Evolutionary conservation across 2,888 invertebrate genomes (phyloP).

Genomic region (Orthosia incerta): DNA sequence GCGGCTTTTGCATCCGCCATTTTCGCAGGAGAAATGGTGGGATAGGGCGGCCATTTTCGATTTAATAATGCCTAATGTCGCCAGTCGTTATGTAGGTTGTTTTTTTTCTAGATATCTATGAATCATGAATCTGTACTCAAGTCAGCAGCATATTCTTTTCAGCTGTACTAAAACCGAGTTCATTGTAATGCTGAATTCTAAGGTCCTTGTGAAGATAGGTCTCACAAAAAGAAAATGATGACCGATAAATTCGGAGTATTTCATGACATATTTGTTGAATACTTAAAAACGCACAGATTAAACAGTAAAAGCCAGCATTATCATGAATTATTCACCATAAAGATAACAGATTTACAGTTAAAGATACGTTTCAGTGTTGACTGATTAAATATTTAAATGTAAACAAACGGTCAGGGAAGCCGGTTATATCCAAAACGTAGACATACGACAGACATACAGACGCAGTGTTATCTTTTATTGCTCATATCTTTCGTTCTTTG

Average conservation of each 20-base stretch:
- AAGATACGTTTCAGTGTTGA: conserved; percentile 8
- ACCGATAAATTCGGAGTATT: background rate
- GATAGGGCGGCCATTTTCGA: background rate
- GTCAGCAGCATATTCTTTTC: background rate
- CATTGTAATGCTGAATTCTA: background rate
- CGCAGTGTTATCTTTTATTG: conserved; percentile 41
- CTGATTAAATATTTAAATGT: conserved; percentile 53
- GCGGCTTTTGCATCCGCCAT: background rate
- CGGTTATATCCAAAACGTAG: conserved; percentile 25
- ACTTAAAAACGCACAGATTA: background rate
- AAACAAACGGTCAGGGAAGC: conserved; percentile 47
- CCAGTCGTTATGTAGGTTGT: background rate
- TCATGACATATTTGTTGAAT: background rate
- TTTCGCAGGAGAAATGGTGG: background rate
- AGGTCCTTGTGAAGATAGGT: background rate
- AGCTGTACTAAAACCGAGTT: background rate
- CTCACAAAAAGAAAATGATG: background rate
- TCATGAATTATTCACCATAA: conserved; percentile 7
- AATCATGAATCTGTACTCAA: background rate
- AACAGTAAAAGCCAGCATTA: background rate
- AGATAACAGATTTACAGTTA: conserved; percentile 24
- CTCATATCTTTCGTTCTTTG: conserved; percentile 31
- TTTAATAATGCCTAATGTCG: background rate
- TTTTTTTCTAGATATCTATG: background rate
- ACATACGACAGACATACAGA: conserved; percentile 54